phyloP scores from a whole-genome alignment of 2,888 invertebrate genomes.

The Aporophyla lueneburgensis region DNA sequence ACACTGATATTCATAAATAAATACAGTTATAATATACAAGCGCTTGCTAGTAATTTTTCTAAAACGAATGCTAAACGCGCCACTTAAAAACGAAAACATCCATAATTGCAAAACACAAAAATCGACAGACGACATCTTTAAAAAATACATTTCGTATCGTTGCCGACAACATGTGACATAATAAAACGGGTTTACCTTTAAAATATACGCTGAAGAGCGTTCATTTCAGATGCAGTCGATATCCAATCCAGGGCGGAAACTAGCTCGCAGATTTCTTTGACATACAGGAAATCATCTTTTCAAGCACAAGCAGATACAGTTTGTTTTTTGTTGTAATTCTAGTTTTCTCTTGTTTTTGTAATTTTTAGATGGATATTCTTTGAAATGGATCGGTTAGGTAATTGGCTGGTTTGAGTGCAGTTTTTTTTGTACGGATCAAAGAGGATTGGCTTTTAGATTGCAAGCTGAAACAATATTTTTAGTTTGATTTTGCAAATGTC shows the following conservation, averaged over 20 bases:
- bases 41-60: too few relatives aligned
- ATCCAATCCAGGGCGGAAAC: slow-evolving; percentile 71
- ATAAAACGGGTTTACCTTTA: slow-evolving; percentile 68
- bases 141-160: slow-evolving; percentile 53
- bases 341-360: slow-evolving; percentile 37
- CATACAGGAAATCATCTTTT: slow-evolving; percentile 74
- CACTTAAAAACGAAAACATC: background rate
- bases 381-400: slow-evolving; percentile 36
- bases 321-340: slow-evolving; percentile 55
- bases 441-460: slow-evolving; percentile 40
- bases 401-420: slow-evolving; percentile 31
- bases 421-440: slow-evolving; percentile 41
- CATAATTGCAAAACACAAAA: slow-evolving; percentile 27
- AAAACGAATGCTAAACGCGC: background rate
- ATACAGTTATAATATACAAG: background rate
- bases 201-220: slow-evolving; percentile 66
- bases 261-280: slow-evolving; percentile 71
- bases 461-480: slow-evolving; percentile 6
- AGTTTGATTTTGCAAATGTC: background rate
- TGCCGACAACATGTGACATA: slow-evolving; percentile 58
- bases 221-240: slow-evolving; percentile 73
- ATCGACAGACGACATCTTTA: slow-evolving; percentile 41
- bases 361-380: slow-evolving; percentile 36
- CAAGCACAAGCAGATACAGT: slow-evolving; percentile 55
- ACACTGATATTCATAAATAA: background rate